These are phyloP conservation scores for Trematomus bernacchii DNA, from an alignment of 2,797 vertebrate genomes.

Conservation along the genomic window DNA sequence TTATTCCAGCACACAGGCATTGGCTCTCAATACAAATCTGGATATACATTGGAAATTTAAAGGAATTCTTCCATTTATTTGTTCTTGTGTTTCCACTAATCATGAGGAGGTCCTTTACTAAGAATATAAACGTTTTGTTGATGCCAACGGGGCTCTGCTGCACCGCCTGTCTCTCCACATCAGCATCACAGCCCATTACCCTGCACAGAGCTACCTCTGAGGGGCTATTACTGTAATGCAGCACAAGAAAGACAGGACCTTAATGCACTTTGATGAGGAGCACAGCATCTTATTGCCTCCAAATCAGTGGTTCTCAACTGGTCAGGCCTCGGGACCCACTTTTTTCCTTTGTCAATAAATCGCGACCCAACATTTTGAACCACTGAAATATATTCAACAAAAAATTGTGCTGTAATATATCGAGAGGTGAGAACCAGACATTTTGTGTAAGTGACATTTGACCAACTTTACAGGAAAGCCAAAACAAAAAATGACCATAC, in stretches of 20 bases:
- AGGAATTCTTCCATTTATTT: not conserved
- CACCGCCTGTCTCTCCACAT: not conserved
- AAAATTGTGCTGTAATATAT: too few relatives aligned
- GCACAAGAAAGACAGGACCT: not conserved
- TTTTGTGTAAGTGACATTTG: too few relatives aligned
- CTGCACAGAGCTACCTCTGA: not conserved
- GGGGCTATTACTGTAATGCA: not conserved
- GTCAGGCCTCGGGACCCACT: too few relatives aligned
- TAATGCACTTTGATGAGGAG: conserved; percentile 31
- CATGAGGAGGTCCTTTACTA: not conserved
- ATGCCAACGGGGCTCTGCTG: not conserved
- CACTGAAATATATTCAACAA: too few relatives aligned
- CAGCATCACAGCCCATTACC: conserved; percentile 14
- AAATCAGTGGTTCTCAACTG: too few relatives aligned
- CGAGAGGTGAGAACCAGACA: too few relatives aligned
- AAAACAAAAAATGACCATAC: too few relatives aligned
- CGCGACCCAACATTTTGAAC: too few relatives aligned
- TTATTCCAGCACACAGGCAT: too few relatives aligned
- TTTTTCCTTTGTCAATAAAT: too few relatives aligned
- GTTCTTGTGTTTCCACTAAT: not conserved
- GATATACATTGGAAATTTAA: not conserved
- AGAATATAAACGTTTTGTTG: not conserved
- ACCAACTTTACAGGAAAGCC: too few relatives aligned
- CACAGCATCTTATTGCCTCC: conserved; percentile 1
- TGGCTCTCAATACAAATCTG: not conserved